Percentiles rank a stretch among this genome's conserved stretches.
Evolutionary conservation across 2,113 vertebrate species (phyloP).

Genomic region (Dryoscopus gambensis): DNA sequence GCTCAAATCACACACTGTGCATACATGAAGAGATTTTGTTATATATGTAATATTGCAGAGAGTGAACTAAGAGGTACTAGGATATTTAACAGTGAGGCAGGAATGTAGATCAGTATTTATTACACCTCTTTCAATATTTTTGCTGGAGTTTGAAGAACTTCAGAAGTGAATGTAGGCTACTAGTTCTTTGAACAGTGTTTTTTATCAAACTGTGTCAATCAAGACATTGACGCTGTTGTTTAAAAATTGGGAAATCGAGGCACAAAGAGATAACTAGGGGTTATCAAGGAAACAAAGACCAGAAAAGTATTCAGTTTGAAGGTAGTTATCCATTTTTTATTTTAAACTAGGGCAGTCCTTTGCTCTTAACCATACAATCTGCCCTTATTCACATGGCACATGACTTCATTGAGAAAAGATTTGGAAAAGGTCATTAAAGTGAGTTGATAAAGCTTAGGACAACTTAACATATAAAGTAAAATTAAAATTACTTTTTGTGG

Average conservation of each 20-base stretch:
- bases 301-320: neutral
- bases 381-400: accelerated
- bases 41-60: neutral
- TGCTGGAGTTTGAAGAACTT: neutral
- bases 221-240: neutral
- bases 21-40: neutral
- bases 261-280: neutral
- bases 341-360: neutral
- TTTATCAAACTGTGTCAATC: neutral
- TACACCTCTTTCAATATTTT: neutral
- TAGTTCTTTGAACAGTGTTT: neutral
- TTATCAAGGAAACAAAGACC: neutral
- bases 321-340: neutral
- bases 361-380: neutral
- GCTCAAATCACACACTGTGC: neutral
- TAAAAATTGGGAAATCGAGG: neutral
- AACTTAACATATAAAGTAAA: accelerated
- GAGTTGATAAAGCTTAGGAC: neutral
- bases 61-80: neutral
- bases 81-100: neutral
- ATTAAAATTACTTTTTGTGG: neutral
- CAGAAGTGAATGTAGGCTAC: neutral
- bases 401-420: neutral
- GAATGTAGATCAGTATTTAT: neutral
- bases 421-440: neutral